phyloP scores from a whole-genome alignment of 2,797 vertebrate species.

The Gephyroberyx darwinii region DNA sequence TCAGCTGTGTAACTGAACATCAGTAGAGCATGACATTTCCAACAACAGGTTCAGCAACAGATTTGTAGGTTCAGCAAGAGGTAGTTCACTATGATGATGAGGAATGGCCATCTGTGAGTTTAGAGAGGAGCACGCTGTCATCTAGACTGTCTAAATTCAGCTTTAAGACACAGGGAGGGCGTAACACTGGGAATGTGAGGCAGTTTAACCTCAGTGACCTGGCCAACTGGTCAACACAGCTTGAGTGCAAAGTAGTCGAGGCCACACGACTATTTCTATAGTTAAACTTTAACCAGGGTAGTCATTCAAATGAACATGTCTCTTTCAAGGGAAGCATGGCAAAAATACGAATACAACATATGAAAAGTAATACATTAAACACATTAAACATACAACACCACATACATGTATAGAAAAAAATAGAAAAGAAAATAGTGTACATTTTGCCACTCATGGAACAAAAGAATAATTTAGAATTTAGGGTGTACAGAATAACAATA shows the following conservation, averaged over 20 bases:
- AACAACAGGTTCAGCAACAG: slow-evolving; percentile 16
- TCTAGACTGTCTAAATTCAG: slow-evolving; percentile 64
- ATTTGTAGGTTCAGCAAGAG: slow-evolving; percentile 38
- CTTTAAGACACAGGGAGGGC: slow-evolving; percentile 53
- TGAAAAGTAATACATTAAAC: slow-evolving; percentile 15
- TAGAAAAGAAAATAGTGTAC: too few relatives aligned
- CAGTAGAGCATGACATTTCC: slow-evolving; percentile 22
- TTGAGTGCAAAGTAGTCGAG: slow-evolving; percentile 58
- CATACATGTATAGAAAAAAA: too few relatives aligned
- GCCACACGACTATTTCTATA: slow-evolving; percentile 37
- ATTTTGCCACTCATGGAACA: too few relatives aligned
- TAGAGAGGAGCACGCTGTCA: slow-evolving; percentile 56
- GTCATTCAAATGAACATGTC: slow-evolving; percentile 34
- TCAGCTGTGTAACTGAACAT: slow-evolving; percentile 31
- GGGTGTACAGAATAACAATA: too few relatives aligned
- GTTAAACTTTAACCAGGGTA: slow-evolving; percentile 57
- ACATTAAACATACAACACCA: slow-evolving; percentile 22
- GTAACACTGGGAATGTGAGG: slow-evolving; percentile 59
- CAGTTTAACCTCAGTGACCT: slow-evolving; percentile 62
- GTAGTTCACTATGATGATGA: slow-evolving; percentile 45
- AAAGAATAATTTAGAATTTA: too few relatives aligned
- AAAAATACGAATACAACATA: slow-evolving; percentile 12
- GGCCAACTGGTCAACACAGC: slow-evolving; percentile 75
- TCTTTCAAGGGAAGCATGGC: slow-evolving; percentile 12
- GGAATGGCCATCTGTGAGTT: slow-evolving; percentile 70